These are phyloP conservation scores for Phyllostomus hastatus DNA, from an alignment of 2,113 vertebrate species.

Conservation along the genomic window DNA sequence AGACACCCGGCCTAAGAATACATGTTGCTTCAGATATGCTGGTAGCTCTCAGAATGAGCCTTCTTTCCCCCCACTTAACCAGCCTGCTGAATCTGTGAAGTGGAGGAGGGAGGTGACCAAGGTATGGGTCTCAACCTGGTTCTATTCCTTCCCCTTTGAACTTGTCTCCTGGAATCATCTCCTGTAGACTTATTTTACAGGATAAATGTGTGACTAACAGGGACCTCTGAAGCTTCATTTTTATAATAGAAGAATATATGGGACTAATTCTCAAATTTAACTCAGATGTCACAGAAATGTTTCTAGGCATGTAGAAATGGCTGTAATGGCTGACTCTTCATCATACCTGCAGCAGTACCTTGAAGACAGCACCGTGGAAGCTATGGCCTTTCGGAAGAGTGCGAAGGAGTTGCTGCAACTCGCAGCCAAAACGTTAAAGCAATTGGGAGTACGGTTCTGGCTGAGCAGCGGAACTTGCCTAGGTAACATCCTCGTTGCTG, in stretches of 20 bases:
- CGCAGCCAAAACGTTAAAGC: conserved; percentile 83
- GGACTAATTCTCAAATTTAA: background rate
- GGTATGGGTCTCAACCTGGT: background rate
- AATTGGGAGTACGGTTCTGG: conserved; percentile 91
- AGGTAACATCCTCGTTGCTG: conserved; percentile 80
- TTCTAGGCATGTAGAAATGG: background rate
- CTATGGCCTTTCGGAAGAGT: conserved; percentile 89
- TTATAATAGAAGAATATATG: background rate
- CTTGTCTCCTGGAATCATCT: conserved; percentile 4
- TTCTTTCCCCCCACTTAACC: background rate
- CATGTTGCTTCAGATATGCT: background rate
- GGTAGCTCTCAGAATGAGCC: background rate
- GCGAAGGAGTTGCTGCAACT: conserved; percentile 90
- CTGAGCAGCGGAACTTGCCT: conserved; percentile 97
- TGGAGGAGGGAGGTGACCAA: background rate
- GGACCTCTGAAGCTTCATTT: background rate
- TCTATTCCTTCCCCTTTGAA: background rate
- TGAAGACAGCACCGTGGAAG: conserved; percentile 89
- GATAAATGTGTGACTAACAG: background rate
- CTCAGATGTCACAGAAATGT: background rate
- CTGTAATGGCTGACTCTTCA: background rate
- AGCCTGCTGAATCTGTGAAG: background rate
- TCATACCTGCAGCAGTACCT: conserved; percentile 87
- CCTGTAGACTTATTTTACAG: background rate
- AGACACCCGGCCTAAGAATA: background rate